A percentile compares a stretch with the other conserved stretches of the same genome.
These are phyloP conservation scores for Zaprionus gabonicus DNA, from an alignment of 1,140 invertebrate genomes.

Conservation along the genomic window DNA sequence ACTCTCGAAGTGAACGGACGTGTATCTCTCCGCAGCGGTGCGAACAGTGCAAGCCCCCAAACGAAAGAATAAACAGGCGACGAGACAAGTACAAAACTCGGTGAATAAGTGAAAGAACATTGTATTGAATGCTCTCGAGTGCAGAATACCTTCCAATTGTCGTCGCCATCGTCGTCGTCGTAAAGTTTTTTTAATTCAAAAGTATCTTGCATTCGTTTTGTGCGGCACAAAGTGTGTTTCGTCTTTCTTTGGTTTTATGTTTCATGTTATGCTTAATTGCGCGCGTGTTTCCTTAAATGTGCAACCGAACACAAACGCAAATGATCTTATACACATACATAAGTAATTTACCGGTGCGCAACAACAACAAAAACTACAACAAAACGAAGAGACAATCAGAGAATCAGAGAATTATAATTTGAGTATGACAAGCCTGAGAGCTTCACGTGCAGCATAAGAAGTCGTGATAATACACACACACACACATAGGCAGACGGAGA, in stretches of 20 bases:
- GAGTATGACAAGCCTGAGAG: constrained; percentile 45
- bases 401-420: constrained; percentile 39
- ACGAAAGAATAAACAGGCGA: constrained; percentile 23
- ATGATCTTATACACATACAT: constrained; percentile 1
- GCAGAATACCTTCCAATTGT: background rate
- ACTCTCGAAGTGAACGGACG: constrained; percentile 50
- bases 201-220: background rate
- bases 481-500: background rate
- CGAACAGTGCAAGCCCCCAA: constrained; percentile 17
- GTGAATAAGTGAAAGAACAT: constrained; percentile 27
- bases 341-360: constrained; percentile 28
- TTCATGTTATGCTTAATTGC: constrained; percentile 20
- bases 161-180: too few species aligned
- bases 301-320: constrained; percentile 5
- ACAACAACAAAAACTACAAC: constrained; percentile 22
- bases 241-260: constrained; percentile 16
- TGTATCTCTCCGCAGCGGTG: constrained; percentile 28
- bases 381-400: constrained; percentile 11
- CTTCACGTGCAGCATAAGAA: constrained; percentile 49
- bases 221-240: constrained; percentile 5
- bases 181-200: background rate
- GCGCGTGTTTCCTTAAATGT: constrained; percentile 17
- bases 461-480: constrained; percentile 54
- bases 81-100: constrained; percentile 32
- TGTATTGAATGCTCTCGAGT: constrained; percentile 1